These are phyloP conservation scores for Eupsittula cactorum DNA, from an alignment of 2,113 vertebrate species.

Conservation along the genomic window DNA sequence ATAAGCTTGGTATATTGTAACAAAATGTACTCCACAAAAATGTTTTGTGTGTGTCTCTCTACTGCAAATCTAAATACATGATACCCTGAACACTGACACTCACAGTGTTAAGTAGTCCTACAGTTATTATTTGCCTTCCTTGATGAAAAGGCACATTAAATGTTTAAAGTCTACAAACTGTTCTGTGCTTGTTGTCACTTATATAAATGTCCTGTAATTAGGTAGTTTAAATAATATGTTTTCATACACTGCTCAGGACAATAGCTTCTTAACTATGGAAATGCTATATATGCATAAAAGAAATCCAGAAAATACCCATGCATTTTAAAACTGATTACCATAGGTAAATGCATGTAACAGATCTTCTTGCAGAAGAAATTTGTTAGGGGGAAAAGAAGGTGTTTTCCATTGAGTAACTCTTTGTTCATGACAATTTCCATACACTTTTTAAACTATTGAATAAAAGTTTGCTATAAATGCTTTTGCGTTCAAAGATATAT, in stretches of 20 bases:
- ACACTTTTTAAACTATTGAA: slow-evolving; percentile 65
- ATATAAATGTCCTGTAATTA: slow-evolving; percentile 50
- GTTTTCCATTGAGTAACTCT: slow-evolving; percentile 28
- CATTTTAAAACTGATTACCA: slow-evolving; percentile 46
- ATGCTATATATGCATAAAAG: slow-evolving; percentile 5
- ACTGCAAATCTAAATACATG: slow-evolving; percentile 10
- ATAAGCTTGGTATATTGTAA: slow-evolving; percentile 89
- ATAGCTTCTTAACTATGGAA: slow-evolving; percentile 32
- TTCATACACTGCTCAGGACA: slow-evolving; percentile 57
- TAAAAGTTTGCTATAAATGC: slow-evolving; percentile 70
- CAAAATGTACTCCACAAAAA: background rate
- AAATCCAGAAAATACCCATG: background rate
- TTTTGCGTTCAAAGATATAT: slow-evolving; percentile 52
- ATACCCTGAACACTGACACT: slow-evolving; percentile 52
- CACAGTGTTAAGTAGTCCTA: slow-evolving; percentile 25
- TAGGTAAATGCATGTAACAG: slow-evolving; percentile 13
- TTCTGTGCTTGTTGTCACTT: slow-evolving; percentile 64
- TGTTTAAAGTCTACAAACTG: slow-evolving; percentile 48
- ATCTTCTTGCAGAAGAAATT: slow-evolving; percentile 26
- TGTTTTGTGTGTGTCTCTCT: slow-evolving; percentile 42
- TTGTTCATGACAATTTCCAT: slow-evolving; percentile 49
- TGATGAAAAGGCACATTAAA: slow-evolving; percentile 69
- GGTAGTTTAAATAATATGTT: slow-evolving; percentile 30
- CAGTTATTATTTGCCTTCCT: slow-evolving; percentile 43
- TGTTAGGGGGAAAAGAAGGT: slow-evolving; percentile 7